Conservation (phyloP, 2,888 invertebrate species). For the Prostheceraeus crozeri region DNA sequence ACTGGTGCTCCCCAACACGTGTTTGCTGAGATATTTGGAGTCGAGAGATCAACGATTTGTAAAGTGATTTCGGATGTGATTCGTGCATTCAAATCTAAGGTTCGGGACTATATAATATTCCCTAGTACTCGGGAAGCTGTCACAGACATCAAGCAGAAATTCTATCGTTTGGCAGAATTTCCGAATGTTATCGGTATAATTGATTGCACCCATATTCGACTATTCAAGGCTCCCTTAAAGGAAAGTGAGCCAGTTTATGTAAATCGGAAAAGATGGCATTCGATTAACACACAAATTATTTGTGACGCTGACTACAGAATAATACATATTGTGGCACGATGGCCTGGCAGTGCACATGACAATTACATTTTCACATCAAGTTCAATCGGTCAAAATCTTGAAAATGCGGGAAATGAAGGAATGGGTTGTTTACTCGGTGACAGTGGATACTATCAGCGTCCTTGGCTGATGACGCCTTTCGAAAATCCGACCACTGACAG, state of each 20-base stretch:
- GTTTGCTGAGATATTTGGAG: no score
- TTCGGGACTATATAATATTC: neutral
- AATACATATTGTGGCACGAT: constrained; percentile 10
- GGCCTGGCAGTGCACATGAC: constrained; percentile 11
- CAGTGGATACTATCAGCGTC: constrained; percentile 23
- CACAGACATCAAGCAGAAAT: neutral
- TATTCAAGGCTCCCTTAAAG: constrained; percentile 19
- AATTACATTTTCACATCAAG: constrained; percentile 7
- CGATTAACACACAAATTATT: constrained; percentile 15
- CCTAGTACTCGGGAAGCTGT: neutral
- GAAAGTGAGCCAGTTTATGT: constrained; percentile 7
- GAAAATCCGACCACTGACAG: constrained; percentile 29
- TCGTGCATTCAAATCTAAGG: constrained; percentile 1
- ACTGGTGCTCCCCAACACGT: no score
- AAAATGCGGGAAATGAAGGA: constrained; percentile 4
- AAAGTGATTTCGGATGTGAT: neutral
- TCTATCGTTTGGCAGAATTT: neutral
- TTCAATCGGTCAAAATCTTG: neutral
- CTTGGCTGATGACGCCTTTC: constrained; percentile 40
- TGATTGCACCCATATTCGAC: constrained; percentile 12
- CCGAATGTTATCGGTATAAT: neutral
- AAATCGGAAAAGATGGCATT: constrained; percentile 12
- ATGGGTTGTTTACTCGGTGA: constrained; percentile 32
- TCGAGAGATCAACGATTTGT: no score
- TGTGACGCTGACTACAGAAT: constrained; percentile 16